Evolutionary conservation across 2,888 invertebrate species (phyloP).

Genomic region (Acanthosepion pharaonis): DNA sequence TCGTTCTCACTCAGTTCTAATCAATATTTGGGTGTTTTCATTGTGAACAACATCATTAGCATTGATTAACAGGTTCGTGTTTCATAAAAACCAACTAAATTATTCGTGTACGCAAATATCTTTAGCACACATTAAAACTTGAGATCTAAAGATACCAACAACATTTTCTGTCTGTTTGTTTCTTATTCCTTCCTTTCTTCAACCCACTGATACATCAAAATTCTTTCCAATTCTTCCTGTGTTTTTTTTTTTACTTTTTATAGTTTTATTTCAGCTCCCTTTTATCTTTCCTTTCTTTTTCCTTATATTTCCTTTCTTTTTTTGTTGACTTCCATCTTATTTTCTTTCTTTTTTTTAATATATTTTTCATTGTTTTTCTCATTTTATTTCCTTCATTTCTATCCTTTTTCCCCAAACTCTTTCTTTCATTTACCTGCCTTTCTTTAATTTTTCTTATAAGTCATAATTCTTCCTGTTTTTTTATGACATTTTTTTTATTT

Average conservation of each 20-base stretch:
- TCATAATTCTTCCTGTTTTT: no score
- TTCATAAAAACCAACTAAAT: slow-evolving; percentile 33
- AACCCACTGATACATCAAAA: neutral
- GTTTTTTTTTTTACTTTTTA: neutral
- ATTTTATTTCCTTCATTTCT: no score
- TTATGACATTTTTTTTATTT: no score
- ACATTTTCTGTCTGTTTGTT: neutral
- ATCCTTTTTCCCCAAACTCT: no score
- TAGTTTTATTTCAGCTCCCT: no score
- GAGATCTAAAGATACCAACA: slow-evolving; percentile 16
- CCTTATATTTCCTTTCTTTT: neutral
- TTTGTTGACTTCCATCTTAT: no score
- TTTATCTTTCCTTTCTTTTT: neutral
- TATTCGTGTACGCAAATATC: slow-evolving; percentile 22
- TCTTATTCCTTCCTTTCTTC: neutral
- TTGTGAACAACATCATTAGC: slow-evolving; percentile 12
- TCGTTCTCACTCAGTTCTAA: neutral
- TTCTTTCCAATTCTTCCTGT: neutral
- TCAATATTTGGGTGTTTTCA: slow-evolving; percentile 33
- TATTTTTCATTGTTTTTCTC: no score
- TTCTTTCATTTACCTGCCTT: no score
- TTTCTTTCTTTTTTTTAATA: no score
- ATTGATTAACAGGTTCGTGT: slow-evolving; percentile 22
- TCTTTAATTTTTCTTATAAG: no score
- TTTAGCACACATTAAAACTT: slow-evolving; percentile 22